A percentile compares a stretch with the other conserved stretches of the same genome.
phyloP scores from a whole-genome alignment of 2,888 invertebrate genomes.

The Neuroscelio doddi region DNA sequence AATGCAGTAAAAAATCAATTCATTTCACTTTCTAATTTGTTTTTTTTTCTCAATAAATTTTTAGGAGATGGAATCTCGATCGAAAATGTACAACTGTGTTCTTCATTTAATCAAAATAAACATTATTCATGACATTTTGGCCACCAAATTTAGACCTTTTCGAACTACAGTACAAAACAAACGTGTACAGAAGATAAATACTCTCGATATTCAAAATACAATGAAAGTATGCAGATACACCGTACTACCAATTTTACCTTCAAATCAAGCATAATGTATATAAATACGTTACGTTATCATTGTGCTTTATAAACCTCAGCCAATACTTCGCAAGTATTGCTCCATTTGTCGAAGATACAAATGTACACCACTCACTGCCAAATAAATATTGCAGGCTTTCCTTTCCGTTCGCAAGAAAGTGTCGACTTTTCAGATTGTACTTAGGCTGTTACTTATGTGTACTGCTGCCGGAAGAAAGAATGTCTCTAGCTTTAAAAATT shows the following conservation, averaged over 20 bases:
- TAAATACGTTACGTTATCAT: constrained; percentile 26
- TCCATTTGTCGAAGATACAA: constrained; percentile 10
- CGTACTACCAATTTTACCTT: constrained; percentile 23
- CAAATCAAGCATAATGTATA: constrained; percentile 24
- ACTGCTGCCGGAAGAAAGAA: too few relatives aligned
- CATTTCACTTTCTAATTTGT: too few relatives aligned
- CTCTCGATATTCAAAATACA: constrained; percentile 15
- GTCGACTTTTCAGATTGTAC: too few relatives aligned
- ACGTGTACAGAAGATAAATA: constrained; percentile 23
- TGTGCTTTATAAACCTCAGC: constrained; percentile 13
- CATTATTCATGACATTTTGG: constrained; percentile 30
- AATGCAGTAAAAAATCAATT: too few relatives aligned
- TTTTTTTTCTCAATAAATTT: too few relatives aligned
- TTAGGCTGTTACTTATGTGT: too few relatives aligned
- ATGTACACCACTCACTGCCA: constrained; percentile 15
- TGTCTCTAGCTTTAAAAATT: too few relatives aligned
- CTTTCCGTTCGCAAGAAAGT: too few relatives aligned
- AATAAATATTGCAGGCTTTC: constrained; percentile 13
- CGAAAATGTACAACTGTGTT: constrained; percentile 22
- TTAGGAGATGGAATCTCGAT: constrained; percentile 11
- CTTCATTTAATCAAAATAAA: constrained; percentile 34
- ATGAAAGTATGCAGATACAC: constrained; percentile 24
- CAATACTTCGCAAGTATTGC: constrained; percentile 3
- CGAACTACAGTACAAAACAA: constrained; percentile 33
- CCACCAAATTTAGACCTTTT: constrained; percentile 17